These are phyloP conservation scores for Mormyrus iriodes DNA, from an alignment of 2,113 vertebrate genomes.

Conservation along the genomic window DNA sequence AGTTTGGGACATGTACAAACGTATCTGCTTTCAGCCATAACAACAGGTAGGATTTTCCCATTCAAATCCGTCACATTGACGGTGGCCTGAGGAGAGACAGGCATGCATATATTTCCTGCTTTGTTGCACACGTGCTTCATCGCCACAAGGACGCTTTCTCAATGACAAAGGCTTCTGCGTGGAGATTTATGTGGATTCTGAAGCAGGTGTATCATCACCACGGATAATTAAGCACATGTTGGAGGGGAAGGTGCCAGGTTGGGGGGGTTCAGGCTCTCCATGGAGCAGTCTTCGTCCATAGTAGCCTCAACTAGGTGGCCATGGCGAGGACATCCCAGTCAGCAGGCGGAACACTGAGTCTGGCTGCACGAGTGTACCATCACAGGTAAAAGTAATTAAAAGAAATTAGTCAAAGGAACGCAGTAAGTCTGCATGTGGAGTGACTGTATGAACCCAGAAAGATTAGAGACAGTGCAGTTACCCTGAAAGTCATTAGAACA, in stretches of 20 bases:
- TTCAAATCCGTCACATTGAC: not conserved
- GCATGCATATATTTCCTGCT: not conserved
- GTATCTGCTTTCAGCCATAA: not conserved
- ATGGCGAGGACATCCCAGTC: not conserved
- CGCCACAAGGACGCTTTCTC: constrained; percentile 52
- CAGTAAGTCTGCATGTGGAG: not conserved
- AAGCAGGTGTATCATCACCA: constrained; percentile 43
- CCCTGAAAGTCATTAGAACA: not conserved
- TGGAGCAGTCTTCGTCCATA: not conserved
- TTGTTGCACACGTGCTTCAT: constrained; percentile 18
- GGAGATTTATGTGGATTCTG: constrained; percentile 44
- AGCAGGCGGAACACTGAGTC: not conserved
- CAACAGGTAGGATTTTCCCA: not conserved
- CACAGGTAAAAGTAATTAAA: constrained; percentile 10
- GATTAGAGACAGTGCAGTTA: not conserved
- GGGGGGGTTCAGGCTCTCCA: not conserved
- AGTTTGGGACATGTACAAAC: not conserved
- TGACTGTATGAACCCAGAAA: not conserved
- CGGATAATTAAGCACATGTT: constrained; percentile 50
- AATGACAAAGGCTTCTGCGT: constrained; percentile 36
- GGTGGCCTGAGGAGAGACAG: not conserved
- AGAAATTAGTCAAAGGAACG: not conserved
- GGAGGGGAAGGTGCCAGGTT: constrained; percentile 18
- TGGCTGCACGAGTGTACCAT: not conserved
- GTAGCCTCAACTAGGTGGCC: not conserved